phyloP scores from a whole-genome alignment of 2,888 invertebrate genomes.

The Lampropteryx suffumata region DNA sequence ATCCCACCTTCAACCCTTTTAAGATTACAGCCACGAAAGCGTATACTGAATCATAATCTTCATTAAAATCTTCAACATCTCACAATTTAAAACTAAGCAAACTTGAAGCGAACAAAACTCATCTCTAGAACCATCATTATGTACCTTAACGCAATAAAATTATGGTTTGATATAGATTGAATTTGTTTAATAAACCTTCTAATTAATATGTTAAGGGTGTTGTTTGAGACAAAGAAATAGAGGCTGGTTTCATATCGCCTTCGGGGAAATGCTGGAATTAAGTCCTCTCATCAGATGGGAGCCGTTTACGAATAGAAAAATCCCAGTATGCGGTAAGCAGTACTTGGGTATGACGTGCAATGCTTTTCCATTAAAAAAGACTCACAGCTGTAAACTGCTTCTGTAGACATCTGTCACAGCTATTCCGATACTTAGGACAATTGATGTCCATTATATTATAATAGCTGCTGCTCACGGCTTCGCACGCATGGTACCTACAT shows the following conservation, averaged over 20 bases:
- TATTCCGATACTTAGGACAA: too few relatives aligned
- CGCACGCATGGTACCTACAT: too few relatives aligned
- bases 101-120: slow-evolving; percentile 31
- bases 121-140: slow-evolving; percentile 18
- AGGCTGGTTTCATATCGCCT: slow-evolving; percentile 38
- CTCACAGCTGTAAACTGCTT: too few relatives aligned
- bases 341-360: too few relatives aligned
- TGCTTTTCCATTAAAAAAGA: too few relatives aligned
- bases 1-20: slow-evolving; percentile 18
- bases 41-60: slow-evolving; percentile 36
- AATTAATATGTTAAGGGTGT: slow-evolving; percentile 69
- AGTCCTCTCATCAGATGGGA: slow-evolving; percentile 8
- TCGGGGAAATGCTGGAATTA: slow-evolving; percentile 29
- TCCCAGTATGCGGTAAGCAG: slow-evolving; percentile 5
- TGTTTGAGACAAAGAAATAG: slow-evolving; percentile 62
- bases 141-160: background rate
- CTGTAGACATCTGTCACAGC: too few relatives aligned
- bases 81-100: slow-evolving; percentile 41
- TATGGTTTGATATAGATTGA: slow-evolving; percentile 19
- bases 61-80: slow-evolving; percentile 48
- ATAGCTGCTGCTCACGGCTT: too few relatives aligned
- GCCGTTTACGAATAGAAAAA: slow-evolving; percentile 13
- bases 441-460: too few relatives aligned
- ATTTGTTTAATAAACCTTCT: slow-evolving; percentile 41
- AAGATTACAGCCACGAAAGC: slow-evolving; percentile 30